A percentile compares a stretch with the other conserved stretches of the same genome.
Conservation (phyloP, 35 echinoderm and acorn worm genomes). For the Lytechinus pictus region DNA sequence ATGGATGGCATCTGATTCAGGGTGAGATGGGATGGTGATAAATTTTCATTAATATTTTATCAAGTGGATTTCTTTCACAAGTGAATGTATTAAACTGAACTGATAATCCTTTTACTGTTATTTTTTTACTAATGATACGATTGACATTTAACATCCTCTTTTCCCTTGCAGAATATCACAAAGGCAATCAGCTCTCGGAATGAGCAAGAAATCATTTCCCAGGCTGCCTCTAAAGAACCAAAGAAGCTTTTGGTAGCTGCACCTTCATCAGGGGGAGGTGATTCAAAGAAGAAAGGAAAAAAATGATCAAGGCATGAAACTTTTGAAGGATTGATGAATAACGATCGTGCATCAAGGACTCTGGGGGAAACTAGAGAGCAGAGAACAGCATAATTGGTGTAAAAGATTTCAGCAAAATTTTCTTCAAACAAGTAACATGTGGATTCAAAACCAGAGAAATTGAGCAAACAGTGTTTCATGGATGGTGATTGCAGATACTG, state of each 20-base stretch:
- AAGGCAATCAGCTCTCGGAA: conserved; percentile 29
- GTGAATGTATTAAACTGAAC: no score
- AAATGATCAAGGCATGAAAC: neutral
- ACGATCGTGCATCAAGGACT: neutral
- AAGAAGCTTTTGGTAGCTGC: neutral
- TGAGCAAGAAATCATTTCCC: neutral
- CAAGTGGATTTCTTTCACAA: no score
- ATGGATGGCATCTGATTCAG: neutral
- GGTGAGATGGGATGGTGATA: neutral
- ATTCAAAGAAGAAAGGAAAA: conserved; percentile 14
- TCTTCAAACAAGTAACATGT: neutral
- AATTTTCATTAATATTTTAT: no score
- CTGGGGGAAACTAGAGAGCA: neutral
- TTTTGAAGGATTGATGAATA: neutral
- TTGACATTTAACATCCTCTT: neutral
- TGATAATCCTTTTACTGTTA: no score
- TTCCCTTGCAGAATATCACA: conserved; percentile 21
- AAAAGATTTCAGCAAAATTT: neutral
- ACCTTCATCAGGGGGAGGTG: neutral
- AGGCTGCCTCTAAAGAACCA: conserved; percentile 23
- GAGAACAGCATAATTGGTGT: neutral
- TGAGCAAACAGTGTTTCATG: neutral
- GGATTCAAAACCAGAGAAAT: neutral
- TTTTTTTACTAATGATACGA: no score
- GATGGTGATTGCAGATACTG: neutral